Percentiles rank a stretch among this genome's conserved stretches.
phyloP scores from a whole-genome alignment of 2,797 vertebrate genomes.

The Catharus ustulatus region DNA sequence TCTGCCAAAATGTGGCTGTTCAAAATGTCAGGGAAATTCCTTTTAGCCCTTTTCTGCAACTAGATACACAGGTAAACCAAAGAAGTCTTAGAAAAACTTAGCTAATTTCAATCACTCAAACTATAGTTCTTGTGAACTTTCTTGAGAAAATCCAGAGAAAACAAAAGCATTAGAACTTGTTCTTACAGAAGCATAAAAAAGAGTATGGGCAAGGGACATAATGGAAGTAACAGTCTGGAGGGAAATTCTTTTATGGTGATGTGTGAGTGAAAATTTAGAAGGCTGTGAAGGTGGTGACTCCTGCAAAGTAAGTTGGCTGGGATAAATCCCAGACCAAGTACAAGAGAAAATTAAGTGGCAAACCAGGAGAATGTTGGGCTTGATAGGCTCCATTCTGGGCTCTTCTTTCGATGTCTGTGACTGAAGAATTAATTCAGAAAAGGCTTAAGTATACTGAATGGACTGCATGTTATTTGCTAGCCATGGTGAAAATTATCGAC shows the following conservation, averaged over 20 bases:
- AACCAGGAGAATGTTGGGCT: background rate
- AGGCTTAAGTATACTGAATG: background rate
- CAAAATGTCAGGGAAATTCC: background rate
- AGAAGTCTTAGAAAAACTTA: background rate
- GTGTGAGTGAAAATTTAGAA: background rate
- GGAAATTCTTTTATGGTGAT: fast-evolving
- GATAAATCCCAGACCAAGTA: background rate
- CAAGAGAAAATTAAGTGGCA: background rate
- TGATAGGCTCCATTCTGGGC: background rate
- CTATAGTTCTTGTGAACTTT: background rate
- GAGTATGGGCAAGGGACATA: background rate
- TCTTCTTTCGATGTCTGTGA: background rate
- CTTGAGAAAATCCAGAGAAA: background rate
- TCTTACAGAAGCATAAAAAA: background rate
- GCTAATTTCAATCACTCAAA: background rate
- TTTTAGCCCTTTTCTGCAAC: background rate
- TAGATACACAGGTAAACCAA: background rate
- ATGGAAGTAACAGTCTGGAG: background rate
- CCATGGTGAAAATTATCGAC: background rate
- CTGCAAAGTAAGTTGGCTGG: background rate
- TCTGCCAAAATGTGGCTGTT: background rate
- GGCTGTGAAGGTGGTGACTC: background rate
- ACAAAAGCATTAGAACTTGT: background rate
- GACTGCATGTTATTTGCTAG: background rate
- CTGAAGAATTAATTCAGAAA: background rate